Evolutionary conservation across 2,888 invertebrate genomes (phyloP), one percentile per base, ranked within the genome.

Genomic region (Leucophora obtusa): DNA sequence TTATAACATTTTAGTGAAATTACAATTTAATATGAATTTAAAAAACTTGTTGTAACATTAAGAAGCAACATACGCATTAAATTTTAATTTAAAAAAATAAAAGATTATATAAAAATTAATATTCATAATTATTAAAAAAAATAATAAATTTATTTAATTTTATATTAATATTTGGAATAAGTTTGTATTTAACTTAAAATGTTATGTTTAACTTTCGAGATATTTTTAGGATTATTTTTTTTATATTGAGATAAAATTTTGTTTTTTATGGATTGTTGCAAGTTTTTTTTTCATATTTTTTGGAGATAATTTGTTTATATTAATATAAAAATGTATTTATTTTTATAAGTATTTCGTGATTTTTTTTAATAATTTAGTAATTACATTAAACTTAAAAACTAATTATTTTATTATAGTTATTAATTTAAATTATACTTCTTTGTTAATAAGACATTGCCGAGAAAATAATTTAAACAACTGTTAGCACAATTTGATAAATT

Each of bases 251-350:
- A 54, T 60, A 47, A 24, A 21, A 53, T 50, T 68, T 79, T 14
- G 38, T 66, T 43, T 35, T 63, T 53, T 75, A 6, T 63, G 63
- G 75, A 83, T 80, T 84, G 62, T 69, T 82, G 80, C 68, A 76
- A 73, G 72, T 79, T 79, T 82, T 74, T 24, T 53, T 70, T 53
- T 24, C 43, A 15, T 9, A 17, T 33, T 71, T 33, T 71, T 63
- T 9, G 33, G 38, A 79, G 73, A 84, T 83, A n/a, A 38, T 66
- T 77, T 83, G 83, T 54, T 58, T 58, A 62, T 43, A 50, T 74
- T 65, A 56, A 77, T 79, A 69, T 79, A 76, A 58, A 82, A 69
- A 58, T 73, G 60, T 59, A 47, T 38, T 33, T 78, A 56, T 18
- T 63, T 47, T 54, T 17, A 28, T 79, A 60, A 76, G 72, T 76